These are phyloP conservation scores for Danio tinwini DNA, from an alignment of 2,797 vertebrate genomes.

Conservation along the genomic window DNA sequence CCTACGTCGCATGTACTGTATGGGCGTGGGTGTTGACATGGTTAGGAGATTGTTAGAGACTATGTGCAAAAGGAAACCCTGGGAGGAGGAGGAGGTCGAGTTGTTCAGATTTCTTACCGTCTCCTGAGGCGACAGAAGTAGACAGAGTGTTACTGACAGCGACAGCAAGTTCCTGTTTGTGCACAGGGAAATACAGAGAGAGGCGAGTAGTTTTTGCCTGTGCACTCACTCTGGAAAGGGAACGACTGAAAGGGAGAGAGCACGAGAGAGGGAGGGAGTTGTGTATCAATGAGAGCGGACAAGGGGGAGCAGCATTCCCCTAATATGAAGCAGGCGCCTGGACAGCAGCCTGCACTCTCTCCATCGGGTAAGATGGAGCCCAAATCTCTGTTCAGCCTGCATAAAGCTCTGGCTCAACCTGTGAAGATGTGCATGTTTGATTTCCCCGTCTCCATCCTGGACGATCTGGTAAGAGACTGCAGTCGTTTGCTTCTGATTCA, in stretches of 20 bases:
- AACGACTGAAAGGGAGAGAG: slow-evolving; percentile 16
- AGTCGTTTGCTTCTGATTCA: slow-evolving; percentile 1
- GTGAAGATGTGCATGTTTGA: slow-evolving; percentile 89
- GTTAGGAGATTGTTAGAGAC: slow-evolving; percentile 28
- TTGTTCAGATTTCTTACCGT: slow-evolving; percentile 55
- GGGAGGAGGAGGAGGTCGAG: slow-evolving; percentile 22
- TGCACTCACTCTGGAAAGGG: slow-evolving; percentile 14
- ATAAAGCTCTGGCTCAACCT: slow-evolving; percentile 87
- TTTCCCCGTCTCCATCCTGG: slow-evolving; percentile 84
- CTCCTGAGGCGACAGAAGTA: slow-evolving; percentile 36
- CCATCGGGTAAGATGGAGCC: slow-evolving; percentile 76
- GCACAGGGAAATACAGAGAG: slow-evolving; percentile 20
- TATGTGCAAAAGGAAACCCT: slow-evolving; percentile 10
- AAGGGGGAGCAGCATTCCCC: slow-evolving; percentile 29
- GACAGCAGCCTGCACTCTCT: slow-evolving; percentile 29
- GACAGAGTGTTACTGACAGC: slow-evolving; percentile 31
- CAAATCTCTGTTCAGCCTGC: slow-evolving; percentile 85
- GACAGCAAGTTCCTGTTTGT: slow-evolving; percentile 54
- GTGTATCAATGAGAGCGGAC: slow-evolving; percentile 43
- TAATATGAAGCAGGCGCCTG: slow-evolving; percentile 47
- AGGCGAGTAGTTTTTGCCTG: slow-evolving; percentile 24
- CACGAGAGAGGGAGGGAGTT: slow-evolving; percentile 21
- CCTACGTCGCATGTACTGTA: neutral
- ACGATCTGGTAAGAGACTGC: slow-evolving; percentile 82
- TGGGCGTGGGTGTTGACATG: slow-evolving; percentile 37